Evolutionary conservation across 2,113 vertebrate genomes (phyloP).

Genomic region (Lipophrys pholis): DNA sequence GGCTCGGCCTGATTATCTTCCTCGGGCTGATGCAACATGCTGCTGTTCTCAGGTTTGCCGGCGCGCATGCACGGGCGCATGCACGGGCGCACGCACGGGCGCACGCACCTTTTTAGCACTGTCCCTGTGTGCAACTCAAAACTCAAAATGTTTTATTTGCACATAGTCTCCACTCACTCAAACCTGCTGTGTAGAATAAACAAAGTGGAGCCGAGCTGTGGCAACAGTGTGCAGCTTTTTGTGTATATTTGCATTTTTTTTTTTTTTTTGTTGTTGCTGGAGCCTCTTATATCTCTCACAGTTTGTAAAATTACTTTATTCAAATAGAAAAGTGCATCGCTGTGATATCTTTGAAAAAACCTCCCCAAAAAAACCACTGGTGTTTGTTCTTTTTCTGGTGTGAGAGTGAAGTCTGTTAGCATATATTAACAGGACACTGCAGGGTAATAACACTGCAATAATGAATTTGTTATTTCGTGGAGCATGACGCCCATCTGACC

Average conservation of each 20-base stretch:
- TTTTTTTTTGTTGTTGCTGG: not conserved
- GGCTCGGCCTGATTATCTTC: not conserved
- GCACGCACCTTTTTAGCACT: slow-evolving; percentile 9
- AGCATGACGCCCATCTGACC: slow-evolving; percentile 14
- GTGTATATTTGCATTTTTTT: not conserved
- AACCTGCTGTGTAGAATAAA: not conserved
- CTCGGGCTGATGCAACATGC: slow-evolving; percentile 33
- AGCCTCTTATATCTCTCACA: not conserved
- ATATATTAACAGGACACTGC: not conserved
- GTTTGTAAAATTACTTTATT: not conserved
- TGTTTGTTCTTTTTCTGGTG: not conserved
- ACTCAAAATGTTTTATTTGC: not conserved
- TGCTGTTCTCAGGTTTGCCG: slow-evolving; percentile 32
- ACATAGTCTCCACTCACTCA: not conserved
- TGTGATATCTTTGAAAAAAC: not conserved
- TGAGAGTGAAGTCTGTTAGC: not conserved
- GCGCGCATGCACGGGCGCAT: not conserved
- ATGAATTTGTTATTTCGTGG: slow-evolving; percentile 13
- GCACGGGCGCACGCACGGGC: no score
- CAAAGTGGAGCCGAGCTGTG: not conserved
- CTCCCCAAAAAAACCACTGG: not conserved
- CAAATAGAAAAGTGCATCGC: not conserved
- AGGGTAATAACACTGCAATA: not conserved
- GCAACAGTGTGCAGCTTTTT: not conserved
- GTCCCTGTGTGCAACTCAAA: slow-evolving; percentile 4